Evolutionary conservation across 2,888 invertebrate genomes (phyloP).

Genomic region (Bruchidius siliquastri): DNA sequence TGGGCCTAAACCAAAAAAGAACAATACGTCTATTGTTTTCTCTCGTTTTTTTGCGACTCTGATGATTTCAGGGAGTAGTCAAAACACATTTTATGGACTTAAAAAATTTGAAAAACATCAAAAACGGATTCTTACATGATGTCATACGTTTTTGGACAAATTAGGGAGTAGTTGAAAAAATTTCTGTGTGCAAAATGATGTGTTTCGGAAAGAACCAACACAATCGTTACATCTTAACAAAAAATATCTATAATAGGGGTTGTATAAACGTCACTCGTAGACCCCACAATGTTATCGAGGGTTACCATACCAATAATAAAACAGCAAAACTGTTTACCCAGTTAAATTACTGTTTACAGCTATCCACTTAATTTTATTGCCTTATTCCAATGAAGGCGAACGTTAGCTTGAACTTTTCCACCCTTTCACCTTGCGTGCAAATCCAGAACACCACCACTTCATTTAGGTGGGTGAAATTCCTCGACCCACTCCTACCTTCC

Average conservation of each 20-base stretch:
- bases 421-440: neutral
- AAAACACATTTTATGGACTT: no score
- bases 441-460: neutral
- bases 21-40: no score
- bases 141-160: no score
- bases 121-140: no score
- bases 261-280: neutral
- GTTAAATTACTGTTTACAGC: constrained; percentile 21
- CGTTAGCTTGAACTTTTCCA: neutral
- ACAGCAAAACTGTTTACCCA: constrained; percentile 2
- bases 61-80: no score
- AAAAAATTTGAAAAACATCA: no score
- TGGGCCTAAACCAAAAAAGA: no score
- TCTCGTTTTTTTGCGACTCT: no score
- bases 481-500: neutral
- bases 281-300: neutral
- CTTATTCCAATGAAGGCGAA: constrained; percentile 5
- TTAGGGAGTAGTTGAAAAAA: no score
- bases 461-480: neutral
- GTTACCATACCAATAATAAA: neutral
- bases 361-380: constrained; percentile 41
- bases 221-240: neutral
- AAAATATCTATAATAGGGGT: neutral
- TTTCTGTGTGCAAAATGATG: no score
- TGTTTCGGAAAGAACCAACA: no score